Conservation (phyloP, 2,888 invertebrate genomes). For the Cetonia aurata region DNA sequence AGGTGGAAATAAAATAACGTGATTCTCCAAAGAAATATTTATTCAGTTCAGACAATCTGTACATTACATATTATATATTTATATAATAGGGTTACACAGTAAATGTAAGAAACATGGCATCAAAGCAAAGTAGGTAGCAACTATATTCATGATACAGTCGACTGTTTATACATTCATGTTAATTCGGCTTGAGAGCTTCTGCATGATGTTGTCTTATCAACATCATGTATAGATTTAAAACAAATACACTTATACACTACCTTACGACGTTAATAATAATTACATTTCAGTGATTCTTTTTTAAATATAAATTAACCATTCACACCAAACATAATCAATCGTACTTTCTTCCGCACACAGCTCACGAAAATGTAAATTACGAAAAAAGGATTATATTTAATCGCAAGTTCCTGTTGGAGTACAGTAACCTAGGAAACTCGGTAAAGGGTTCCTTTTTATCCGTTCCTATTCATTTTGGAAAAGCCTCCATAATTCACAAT, state of each 20-base stretch:
- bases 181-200: slow-evolving; percentile 64
- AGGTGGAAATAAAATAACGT: slow-evolving; percentile 8
- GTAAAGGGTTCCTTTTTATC: slow-evolving; percentile 16
- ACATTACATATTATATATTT: slow-evolving; percentile 64
- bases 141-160: slow-evolving; percentile 62
- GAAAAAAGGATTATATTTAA: slow-evolving; percentile 15
- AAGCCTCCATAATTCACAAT: slow-evolving; percentile 39
- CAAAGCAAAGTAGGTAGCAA: slow-evolving; percentile 64
- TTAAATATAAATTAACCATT: slow-evolving; percentile 45
- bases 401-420: slow-evolving; percentile 15
- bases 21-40: slow-evolving; percentile 67
- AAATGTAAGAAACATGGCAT: slow-evolving; percentile 68
- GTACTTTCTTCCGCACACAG: slow-evolving; percentile 29
- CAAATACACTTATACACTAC: slow-evolving; percentile 51
- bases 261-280: slow-evolving; percentile 48
- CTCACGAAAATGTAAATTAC: slow-evolving; percentile 34
- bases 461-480: slow-evolving; percentile 32
- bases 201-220: slow-evolving; percentile 35
- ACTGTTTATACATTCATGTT: slow-evolving; percentile 63
- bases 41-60: slow-evolving; percentile 69
- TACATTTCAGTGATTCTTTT: slow-evolving; percentile 43
- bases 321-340: slow-evolving; percentile 28
- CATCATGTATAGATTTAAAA: slow-evolving; percentile 45
- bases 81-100: slow-evolving; percentile 65
- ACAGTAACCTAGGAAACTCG: slow-evolving; percentile 21